A percentile compares a stretch with the other conserved stretches of the same genome.
Conservation (phyloP, 2,888 invertebrate genomes). For the Hydraecia micacea region DNA sequence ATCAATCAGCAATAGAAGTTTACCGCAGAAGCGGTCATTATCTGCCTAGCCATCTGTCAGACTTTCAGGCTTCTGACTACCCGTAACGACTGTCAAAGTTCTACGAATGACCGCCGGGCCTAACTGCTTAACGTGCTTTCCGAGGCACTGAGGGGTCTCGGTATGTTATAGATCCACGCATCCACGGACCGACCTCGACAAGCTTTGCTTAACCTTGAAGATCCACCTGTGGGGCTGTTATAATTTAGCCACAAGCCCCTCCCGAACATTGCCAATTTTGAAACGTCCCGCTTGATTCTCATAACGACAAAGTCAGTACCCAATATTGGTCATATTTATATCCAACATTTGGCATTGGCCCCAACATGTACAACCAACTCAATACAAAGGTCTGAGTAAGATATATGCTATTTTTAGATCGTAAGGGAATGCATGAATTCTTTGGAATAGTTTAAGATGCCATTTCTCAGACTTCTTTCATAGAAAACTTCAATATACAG, state of each 20-base stretch:
- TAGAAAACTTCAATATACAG: conserved; percentile 3
- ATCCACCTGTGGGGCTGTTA: too few relatives aligned
- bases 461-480: conserved; percentile 19
- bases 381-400: conserved; percentile 22
- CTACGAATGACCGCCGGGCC: too few relatives aligned
- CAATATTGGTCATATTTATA: conserved; percentile 7
- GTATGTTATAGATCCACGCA: too few relatives aligned
- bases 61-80: too few relatives aligned
- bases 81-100: too few relatives aligned
- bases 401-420: conserved; percentile 34
- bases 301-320: background rate
- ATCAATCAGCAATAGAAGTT: background rate
- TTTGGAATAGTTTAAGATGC: background rate
- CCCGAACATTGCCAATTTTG: background rate
- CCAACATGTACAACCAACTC: conserved; percentile 13
- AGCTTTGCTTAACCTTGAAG: too few relatives aligned
- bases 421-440: conserved; percentile 23
- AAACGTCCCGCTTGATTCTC: background rate
- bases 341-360: conserved; percentile 33
- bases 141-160: too few relatives aligned
- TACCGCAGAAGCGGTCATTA: too few relatives aligned
- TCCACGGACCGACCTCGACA: too few relatives aligned
- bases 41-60: too few relatives aligned
- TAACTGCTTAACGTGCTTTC: too few relatives aligned
- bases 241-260: too few relatives aligned